Percentiles rank a stretch among this genome's conserved stretches.
Evolutionary conservation across 2,797 vertebrate genomes (phyloP).

Genomic region (Aratinga solstitialis): DNA sequence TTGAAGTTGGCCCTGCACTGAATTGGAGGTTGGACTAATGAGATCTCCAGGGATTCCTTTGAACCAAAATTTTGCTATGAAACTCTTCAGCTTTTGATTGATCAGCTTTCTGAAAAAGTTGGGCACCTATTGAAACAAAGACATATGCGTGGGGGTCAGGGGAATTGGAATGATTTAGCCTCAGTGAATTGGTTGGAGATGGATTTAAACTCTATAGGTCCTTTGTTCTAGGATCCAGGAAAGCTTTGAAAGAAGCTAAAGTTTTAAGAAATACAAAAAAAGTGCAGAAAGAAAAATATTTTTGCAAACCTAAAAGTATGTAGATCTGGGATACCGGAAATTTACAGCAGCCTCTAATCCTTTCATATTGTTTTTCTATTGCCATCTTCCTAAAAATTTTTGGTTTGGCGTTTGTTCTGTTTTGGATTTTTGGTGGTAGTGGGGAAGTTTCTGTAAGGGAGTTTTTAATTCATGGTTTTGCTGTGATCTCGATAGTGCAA

Average conservation of each 20-base stretch:
- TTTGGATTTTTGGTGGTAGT: not conserved
- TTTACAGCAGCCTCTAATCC: not conserved
- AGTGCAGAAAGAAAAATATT: not conserved
- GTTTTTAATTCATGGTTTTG: not conserved
- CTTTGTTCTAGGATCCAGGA: not conserved
- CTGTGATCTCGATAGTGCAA: not conserved
- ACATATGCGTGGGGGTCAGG: rapidly evolving
- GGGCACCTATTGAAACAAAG: not conserved
- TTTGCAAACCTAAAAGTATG: not conserved
- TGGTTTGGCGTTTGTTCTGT: not conserved
- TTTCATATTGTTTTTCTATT: not conserved
- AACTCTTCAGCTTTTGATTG: not conserved
- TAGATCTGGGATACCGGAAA: not conserved
- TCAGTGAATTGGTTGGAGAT: not conserved
- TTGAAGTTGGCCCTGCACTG: not conserved
- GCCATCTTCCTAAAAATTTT: not conserved
- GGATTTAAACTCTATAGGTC: not conserved
- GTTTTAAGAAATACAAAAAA: not conserved
- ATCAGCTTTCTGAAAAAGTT: not conserved
- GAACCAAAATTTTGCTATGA: not conserved
- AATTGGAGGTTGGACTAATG: not conserved
- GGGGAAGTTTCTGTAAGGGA: not conserved
- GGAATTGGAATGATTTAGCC: not conserved
- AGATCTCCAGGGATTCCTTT: not conserved
- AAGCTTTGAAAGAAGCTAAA: not conserved